Evolutionary conservation across 2,113 vertebrate species (phyloP), one percentile per base, ranked within the genome.

Genomic region (Cynopterus brachyotis): DNA sequence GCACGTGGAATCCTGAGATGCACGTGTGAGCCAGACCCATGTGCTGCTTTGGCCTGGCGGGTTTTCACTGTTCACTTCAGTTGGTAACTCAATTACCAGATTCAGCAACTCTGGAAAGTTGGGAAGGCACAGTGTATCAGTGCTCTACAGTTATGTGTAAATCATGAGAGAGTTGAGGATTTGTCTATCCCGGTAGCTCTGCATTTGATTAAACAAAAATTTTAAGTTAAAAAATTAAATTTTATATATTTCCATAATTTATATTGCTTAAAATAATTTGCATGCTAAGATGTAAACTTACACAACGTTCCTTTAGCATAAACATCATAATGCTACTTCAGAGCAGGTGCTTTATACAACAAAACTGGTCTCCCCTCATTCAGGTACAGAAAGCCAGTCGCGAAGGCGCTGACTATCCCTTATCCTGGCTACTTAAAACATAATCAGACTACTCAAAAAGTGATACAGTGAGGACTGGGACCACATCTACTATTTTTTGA

Each of bases 401-500:
- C 59, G 30, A 97, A 95, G 94, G 92, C 95, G 90, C 72, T 96
- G 89, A 96, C 89, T 96, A 89, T 50, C 93, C 67, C 91, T 97
- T 92, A 91, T 88, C 81, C 93, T 90, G 92, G 97, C 45, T 92
- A 60, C 4, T 30, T 47, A 75, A 82, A 89, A 91, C 92, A 69
- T 5, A 92, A 80, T 93, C 91, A 70, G 88, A 85, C 4, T 45
- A 69, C 89, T 88, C 42, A 60, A 82, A 55, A 72, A 82, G 64
- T 83, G 57, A 80, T 80, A 81, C 47, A 95, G 6, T 50, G 87
- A 93, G 82, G 85, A 96, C 11, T 94, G 82, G 83, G 94, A 78
- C 53, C 91, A 95, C 97, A 95, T 92, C 98, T 98, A 98, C 73
- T 62, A 82, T 75, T 93, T 97, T 96, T 92, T 67, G 89, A 84